phyloP scores from a whole-genome alignment of 2,888 invertebrate species.

The Himalopsyche japonica region DNA sequence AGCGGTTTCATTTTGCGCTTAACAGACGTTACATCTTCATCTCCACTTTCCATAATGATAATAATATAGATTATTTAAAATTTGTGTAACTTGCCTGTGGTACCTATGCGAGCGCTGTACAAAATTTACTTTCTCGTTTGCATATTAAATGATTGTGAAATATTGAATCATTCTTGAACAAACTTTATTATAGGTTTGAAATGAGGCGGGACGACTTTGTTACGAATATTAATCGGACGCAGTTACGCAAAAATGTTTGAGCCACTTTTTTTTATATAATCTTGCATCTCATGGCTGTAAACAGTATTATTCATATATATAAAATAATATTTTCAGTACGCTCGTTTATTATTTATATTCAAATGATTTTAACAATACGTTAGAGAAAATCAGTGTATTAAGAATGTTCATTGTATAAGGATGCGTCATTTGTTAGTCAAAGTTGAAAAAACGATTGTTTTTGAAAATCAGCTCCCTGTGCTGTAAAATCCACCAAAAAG shows the following conservation, averaged over 20 bases:
- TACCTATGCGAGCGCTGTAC: slow-evolving; percentile 4
- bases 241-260: background rate
- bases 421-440: too few relatives aligned
- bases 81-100: slow-evolving; percentile 22
- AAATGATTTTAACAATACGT: too few relatives aligned
- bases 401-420: too few relatives aligned
- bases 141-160: slow-evolving; percentile 33
- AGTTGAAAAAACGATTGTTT: too few relatives aligned
- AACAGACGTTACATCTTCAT: slow-evolving; percentile 9
- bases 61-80: slow-evolving; percentile 30
- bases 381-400: too few relatives aligned
- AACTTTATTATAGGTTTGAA: slow-evolving; percentile 17
- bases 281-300: too few relatives aligned
- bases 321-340: too few relatives aligned
- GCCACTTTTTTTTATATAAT: too few relatives aligned
- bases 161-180: slow-evolving; percentile 22
- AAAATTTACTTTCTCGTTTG: slow-evolving; percentile 27
- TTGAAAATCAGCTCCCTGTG: too few relatives aligned
- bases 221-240: background rate
- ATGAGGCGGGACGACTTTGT: background rate
- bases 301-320: too few relatives aligned
- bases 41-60: slow-evolving; percentile 18
- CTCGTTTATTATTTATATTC: too few relatives aligned
- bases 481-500: too few relatives aligned
- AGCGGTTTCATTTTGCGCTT: slow-evolving; percentile 15